Percentiles rank a stretch among this genome's conserved stretches.
Evolutionary conservation across 2,797 vertebrate species (phyloP).

Genomic region (Mormyrops boulengeri): DNA sequence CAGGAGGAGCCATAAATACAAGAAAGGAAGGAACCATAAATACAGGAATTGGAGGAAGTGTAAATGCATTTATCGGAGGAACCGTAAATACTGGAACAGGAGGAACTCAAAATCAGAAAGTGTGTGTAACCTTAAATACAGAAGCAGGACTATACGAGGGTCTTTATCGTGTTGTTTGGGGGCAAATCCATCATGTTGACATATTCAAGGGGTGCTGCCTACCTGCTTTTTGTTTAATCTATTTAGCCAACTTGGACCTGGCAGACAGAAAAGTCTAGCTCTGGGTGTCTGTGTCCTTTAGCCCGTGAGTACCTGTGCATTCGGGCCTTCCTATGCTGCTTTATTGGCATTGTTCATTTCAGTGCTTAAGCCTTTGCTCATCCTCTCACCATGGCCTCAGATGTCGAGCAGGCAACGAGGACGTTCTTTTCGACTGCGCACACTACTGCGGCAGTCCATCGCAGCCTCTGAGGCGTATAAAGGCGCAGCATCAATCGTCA

Average conservation of each 20-base stretch:
- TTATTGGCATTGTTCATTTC: background rate
- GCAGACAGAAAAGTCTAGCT: background rate
- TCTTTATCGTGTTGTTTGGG: background rate
- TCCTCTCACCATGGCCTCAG: background rate
- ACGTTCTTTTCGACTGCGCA: background rate
- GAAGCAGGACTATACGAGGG: background rate
- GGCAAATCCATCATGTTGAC: background rate
- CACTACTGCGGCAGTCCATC: background rate
- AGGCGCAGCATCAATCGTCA: slow-evolving; percentile 37
- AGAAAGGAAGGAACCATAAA: background rate
- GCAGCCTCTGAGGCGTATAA: slow-evolving; percentile 16
- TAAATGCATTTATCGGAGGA: background rate
- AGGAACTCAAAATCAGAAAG: background rate
- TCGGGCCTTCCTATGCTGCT: background rate
- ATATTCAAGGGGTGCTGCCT: background rate
- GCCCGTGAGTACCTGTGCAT: background rate
- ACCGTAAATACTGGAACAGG: background rate
- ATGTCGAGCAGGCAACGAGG: background rate
- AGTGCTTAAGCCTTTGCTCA: too few relatives aligned
- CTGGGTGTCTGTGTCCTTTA: background rate
- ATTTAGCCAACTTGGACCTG: background rate
- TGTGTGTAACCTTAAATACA: background rate
- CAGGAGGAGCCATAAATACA: background rate
- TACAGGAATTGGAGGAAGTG: background rate
- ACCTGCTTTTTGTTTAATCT: background rate